Evolutionary conservation across 1,140 invertebrate species (phyloP).

Genomic region (Adoxophyes honmai): DNA sequence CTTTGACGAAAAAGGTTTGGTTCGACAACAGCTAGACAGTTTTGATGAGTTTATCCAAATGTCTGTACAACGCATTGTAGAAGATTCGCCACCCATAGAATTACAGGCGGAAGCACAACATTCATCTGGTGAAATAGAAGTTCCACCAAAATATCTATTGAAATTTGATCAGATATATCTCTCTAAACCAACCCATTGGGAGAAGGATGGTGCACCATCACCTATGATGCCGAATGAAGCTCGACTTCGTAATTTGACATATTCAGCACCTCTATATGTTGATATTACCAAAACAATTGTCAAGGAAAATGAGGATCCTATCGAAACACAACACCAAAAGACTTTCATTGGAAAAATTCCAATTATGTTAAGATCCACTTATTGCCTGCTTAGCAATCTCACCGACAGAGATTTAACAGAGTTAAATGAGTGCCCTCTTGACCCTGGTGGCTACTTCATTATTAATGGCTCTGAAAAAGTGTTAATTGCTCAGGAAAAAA

Average conservation of each 20-base stretch:
- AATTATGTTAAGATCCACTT: constrained; percentile 98
- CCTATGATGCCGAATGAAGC: constrained; percentile 99
- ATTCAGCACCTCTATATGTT: constrained; percentile 98
- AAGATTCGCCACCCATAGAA: constrained; percentile 98
- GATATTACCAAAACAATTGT: constrained; percentile 98
- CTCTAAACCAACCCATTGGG: constrained; percentile 99
- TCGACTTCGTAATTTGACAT: constrained; percentile 90
- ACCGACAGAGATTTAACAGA: constrained; percentile 99
- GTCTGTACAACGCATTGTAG: constrained; percentile 99
- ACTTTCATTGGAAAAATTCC: constrained; percentile 99
- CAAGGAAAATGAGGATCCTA: constrained; percentile 92
- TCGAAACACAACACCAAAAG: constrained; percentile 97
- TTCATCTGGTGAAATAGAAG: constrained; percentile 93
- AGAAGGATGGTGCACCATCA: constrained; percentile 98
- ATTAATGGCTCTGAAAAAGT: constrained; percentile 98
- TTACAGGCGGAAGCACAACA: constrained; percentile 98
- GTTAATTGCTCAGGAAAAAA: constrained; percentile 99
- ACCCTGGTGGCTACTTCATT: constrained; percentile 98
- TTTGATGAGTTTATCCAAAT: constrained; percentile 99
- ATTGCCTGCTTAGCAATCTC: constrained; percentile 94
- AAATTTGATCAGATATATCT: constrained; percentile 99
- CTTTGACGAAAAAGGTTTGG: constrained; percentile 99
- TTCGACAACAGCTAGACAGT: constrained; percentile 98
- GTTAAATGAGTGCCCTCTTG: constrained; percentile 98
- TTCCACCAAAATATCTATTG: constrained; percentile 91